Percentiles rank a stretch among this genome's conserved stretches.
These are phyloP conservation scores for Hemitrygon akajei DNA, from an alignment of 2,797 vertebrate species.

Conservation along the genomic window DNA sequence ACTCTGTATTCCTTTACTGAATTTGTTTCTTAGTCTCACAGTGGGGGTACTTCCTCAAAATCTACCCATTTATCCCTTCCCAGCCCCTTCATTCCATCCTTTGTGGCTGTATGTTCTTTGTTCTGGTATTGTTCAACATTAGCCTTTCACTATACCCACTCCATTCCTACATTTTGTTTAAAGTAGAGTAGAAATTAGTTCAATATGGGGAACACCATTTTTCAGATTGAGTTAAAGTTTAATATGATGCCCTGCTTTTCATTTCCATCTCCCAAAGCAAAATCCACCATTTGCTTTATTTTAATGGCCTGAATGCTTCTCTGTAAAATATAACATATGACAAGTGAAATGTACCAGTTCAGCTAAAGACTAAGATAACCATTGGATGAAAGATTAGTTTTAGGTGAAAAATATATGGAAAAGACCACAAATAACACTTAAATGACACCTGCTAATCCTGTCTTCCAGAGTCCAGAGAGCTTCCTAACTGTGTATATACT, in stretches of 20 bases:
- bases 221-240: not conserved
- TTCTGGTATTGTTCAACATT: not conserved
- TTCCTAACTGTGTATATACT: not conserved
- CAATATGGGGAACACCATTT: not conserved
- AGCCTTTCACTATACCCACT: not conserved
- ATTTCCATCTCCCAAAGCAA: not conserved
- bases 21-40: not conserved
- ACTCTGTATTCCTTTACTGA: not conserved
- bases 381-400: not conserved
- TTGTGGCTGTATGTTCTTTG: not conserved
- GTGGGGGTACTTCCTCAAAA: too few relatives aligned
- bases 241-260: not conserved
- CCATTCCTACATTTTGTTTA: not conserved
- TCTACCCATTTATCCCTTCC: not conserved
- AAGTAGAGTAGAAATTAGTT: not conserved
- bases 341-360: not conserved
- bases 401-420: not conserved
- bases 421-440: not conserved
- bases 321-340: too few relatives aligned
- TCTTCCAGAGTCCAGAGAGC: not conserved
- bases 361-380: not conserved
- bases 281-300: not conserved
- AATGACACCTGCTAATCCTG: not conserved
- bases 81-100: not conserved
- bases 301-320: not conserved